Conservation (phyloP, 2,797 vertebrate species). For the Ctenopoma kingsleyae region DNA sequence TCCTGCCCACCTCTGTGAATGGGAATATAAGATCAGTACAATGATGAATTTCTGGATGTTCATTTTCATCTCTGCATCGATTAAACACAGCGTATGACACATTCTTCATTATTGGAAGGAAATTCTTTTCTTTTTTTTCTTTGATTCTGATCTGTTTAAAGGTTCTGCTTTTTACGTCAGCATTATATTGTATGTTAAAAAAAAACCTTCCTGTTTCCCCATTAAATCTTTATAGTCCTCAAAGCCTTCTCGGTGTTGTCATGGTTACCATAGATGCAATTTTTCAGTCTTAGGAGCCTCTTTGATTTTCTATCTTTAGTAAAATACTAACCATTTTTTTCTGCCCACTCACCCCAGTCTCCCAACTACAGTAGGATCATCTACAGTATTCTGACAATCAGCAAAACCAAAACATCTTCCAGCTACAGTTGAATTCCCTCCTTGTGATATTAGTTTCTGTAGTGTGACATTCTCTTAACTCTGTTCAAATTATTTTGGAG, state of each 20-base stretch:
- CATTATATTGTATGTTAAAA: background rate
- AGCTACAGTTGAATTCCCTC: conserved; percentile 14
- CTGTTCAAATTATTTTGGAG: conserved; percentile 48
- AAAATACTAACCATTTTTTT: background rate
- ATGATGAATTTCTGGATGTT: no score
- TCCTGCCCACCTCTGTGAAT: background rate
- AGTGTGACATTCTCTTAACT: conserved; percentile 9
- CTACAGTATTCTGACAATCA: conserved; percentile 10
- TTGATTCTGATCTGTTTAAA: background rate
- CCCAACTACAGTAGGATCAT: background rate
- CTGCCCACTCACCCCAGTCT: background rate
- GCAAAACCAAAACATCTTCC: conserved; percentile 28
- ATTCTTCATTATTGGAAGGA: conserved; percentile 4
- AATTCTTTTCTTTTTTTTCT: background rate
- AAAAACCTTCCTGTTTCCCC: background rate
- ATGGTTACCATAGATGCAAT: conserved; percentile 34
- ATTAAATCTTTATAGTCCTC: conserved; percentile 2
- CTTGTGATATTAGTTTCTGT: conserved; percentile 34
- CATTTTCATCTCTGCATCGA: conserved; percentile 3
- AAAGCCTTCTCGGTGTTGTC: conserved; percentile 17
- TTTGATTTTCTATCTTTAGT: conserved; percentile 35
- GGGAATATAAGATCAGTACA: conserved; percentile 12
- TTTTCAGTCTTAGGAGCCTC: background rate
- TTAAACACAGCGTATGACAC: background rate
- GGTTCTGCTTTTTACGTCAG: background rate